These are phyloP conservation scores for Cynodonichthys magdalenae DNA, from an alignment of 2,797 vertebrate genomes.

Conservation along the genomic window DNA sequence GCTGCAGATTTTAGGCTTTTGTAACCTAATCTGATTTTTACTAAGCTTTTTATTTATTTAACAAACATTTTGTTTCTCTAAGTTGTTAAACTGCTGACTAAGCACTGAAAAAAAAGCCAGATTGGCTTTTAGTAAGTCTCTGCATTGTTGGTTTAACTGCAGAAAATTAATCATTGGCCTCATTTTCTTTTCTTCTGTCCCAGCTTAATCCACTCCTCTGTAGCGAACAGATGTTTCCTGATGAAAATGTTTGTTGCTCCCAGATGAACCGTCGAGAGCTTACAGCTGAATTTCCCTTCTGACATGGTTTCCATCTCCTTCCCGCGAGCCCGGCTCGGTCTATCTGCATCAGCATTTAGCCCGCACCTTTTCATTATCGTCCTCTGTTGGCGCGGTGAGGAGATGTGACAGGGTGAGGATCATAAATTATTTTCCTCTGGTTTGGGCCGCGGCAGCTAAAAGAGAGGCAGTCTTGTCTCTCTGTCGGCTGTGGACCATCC, in stretches of 20 bases:
- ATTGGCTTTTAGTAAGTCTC: slow-evolving; percentile 32
- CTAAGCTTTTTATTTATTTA: no score
- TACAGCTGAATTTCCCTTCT: slow-evolving; percentile 43
- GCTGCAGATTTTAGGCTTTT: slow-evolving; percentile 1
- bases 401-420: slow-evolving; percentile 39
- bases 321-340: slow-evolving; percentile 37
- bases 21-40: neutral
- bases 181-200: slow-evolving; percentile 35
- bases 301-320: slow-evolving; percentile 8
- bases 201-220: slow-evolving; percentile 48
- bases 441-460: slow-evolving; percentile 16
- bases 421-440: slow-evolving; percentile 48
- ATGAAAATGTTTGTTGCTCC: slow-evolving; percentile 46
- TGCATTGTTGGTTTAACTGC: slow-evolving; percentile 30
- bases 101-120: neutral
- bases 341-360: slow-evolving; percentile 39
- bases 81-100: neutral
- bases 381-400: slow-evolving; percentile 8
- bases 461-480: slow-evolving; percentile 12
- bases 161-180: slow-evolving; percentile 32
- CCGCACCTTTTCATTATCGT: slow-evolving; percentile 35
- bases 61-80: neutral
- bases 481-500: slow-evolving; percentile 8
- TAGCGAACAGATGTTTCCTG: slow-evolving; percentile 42
- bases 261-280: slow-evolving; percentile 40